phyloP scores from a whole-genome alignment of 2,888 invertebrate genomes.

The Zygothrica quintamaculata region DNA sequence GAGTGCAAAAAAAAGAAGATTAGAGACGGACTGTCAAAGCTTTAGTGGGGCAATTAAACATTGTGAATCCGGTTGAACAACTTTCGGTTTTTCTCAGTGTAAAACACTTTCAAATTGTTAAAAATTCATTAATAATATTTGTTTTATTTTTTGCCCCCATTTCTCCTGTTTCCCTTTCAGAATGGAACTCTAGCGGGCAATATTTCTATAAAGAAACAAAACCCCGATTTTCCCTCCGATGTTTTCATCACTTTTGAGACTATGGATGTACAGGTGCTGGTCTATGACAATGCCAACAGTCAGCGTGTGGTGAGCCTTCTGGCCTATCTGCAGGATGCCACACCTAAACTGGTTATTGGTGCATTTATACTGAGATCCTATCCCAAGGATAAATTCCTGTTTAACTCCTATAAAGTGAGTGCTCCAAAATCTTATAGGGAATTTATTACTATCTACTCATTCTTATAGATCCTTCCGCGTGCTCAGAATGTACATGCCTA shows the following conservation, averaged over 20 bases:
- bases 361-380: constrained; percentile 87
- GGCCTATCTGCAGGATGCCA: constrained; percentile 88
- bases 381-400: constrained; percentile 84
- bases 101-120: not conserved
- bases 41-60: too few relatives aligned
- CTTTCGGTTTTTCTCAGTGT: not conserved
- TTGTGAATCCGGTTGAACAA: too few relatives aligned
- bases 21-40: not conserved
- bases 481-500: constrained; percentile 91
- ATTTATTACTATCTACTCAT: too few relatives aligned
- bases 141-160: too few relatives aligned
- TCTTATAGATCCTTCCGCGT: constrained; percentile 88
- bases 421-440: too few relatives aligned
- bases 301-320: constrained; percentile 85
- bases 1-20: not conserved
- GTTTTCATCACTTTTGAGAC: constrained; percentile 86
- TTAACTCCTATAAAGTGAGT: constrained; percentile 90
- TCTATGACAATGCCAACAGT: constrained; percentile 75
- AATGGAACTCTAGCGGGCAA: constrained; percentile 89
- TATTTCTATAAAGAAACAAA: constrained; percentile 88
- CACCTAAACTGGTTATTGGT: constrained; percentile 87
- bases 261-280: constrained; percentile 70
- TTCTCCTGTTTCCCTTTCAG: too few relatives aligned
- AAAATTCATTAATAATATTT: not conserved
- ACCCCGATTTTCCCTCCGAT: constrained; percentile 89